phyloP scores from a whole-genome alignment of 2,888 invertebrate genomes.

The Sinopyrophorus schimmeli region DNA sequence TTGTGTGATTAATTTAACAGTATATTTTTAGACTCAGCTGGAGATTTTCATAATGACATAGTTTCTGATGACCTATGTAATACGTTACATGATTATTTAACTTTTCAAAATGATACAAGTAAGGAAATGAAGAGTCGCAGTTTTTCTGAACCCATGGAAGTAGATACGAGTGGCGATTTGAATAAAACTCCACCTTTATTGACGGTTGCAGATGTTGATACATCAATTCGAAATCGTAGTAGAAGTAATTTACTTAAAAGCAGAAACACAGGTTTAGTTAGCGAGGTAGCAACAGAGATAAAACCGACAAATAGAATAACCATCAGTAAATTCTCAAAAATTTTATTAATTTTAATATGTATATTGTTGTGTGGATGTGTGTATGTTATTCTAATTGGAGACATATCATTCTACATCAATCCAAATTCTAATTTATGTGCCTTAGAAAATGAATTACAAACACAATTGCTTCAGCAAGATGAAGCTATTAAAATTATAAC shows the following conservation, averaged over 20 bases:
- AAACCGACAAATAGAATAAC: too few species aligned
- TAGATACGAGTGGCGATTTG: background rate
- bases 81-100: too few species aligned
- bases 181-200: background rate
- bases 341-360: background rate
- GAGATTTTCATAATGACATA: too few species aligned
- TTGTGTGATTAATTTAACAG: too few species aligned
- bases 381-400: background rate
- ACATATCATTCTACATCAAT: background rate
- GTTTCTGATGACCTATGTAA: too few species aligned
- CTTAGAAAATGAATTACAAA: slow-evolving; percentile 7
- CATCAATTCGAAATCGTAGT: background rate
- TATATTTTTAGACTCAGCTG: too few species aligned
- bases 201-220: background rate
- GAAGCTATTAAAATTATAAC: slow-evolving; percentile 33
- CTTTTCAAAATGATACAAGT: too few species aligned
- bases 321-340: background rate
- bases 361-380: background rate
- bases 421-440: background rate
- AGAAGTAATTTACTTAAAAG: too few species aligned
- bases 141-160: background rate
- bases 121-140: too few species aligned
- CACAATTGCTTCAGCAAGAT: slow-evolving; percentile 33
- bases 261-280: too few species aligned
- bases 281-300: too few species aligned